A percentile compares a stretch with the other conserved stretches of the same genome.
Evolutionary conservation across 2,113 vertebrate genomes (phyloP).

Genomic region (Prietella phreatophila): DNA sequence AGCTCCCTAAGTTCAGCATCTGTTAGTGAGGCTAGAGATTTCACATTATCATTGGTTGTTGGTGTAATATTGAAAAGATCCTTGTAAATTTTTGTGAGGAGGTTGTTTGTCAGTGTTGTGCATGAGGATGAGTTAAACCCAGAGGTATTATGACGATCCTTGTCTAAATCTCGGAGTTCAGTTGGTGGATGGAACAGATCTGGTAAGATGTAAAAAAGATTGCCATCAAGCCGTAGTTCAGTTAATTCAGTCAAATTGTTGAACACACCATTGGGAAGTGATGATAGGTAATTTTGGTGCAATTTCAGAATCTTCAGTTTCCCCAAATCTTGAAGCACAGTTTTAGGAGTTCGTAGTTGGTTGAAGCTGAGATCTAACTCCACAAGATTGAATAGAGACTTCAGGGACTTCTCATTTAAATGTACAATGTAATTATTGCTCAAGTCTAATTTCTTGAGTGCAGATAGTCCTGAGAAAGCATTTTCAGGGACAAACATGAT

Average conservation of each 20-base stretch:
- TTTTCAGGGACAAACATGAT: constrained; percentile 54
- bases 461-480: constrained; percentile 51
- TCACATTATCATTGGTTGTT: neutral
- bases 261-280: constrained; percentile 56
- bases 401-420: constrained; percentile 56
- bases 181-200: constrained; percentile 50
- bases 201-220: constrained; percentile 47
- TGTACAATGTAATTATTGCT: constrained; percentile 58
- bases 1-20: constrained; percentile 50
- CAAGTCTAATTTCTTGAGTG: constrained; percentile 57
- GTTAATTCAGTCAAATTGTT: constrained; percentile 51
- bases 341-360: constrained; percentile 50
- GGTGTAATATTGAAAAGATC: constrained; percentile 39
- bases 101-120: constrained; percentile 55
- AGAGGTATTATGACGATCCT: constrained; percentile 51
- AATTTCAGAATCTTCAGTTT: constrained; percentile 59
- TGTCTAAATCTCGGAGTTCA: constrained; percentile 50
- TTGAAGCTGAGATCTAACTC: constrained; percentile 64
- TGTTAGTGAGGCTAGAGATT: constrained; percentile 10
- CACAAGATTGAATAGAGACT: constrained; percentile 48
- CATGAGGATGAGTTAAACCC: constrained; percentile 52
- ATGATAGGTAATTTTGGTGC: constrained; percentile 60
- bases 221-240: constrained; percentile 62
- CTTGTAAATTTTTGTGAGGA: constrained; percentile 40
- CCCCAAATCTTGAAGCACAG: constrained; percentile 49